Conservation (phyloP, 2,888 invertebrate genomes). For the Chalcis sispes region DNA sequence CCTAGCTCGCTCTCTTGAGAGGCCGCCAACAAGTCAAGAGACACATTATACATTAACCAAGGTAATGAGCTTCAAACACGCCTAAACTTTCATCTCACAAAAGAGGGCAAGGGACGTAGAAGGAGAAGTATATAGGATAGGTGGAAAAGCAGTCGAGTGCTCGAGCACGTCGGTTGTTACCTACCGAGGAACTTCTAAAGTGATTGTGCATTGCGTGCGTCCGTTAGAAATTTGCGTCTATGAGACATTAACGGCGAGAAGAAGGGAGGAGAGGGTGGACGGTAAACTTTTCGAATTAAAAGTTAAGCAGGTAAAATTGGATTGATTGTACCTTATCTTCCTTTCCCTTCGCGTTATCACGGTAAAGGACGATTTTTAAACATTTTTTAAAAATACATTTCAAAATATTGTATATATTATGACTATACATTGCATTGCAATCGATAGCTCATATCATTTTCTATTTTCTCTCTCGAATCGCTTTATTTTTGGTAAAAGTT, state of each 20-base stretch:
- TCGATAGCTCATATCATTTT: neutral
- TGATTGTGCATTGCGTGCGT: constrained; percentile 29
- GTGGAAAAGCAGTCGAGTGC: neutral
- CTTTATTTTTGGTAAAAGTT: too few species aligned
- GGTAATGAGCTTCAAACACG: constrained; percentile 14
- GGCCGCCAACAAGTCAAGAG: neutral
- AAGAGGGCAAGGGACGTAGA: neutral
- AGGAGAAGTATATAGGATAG: neutral
- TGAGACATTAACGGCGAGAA: constrained; percentile 21
- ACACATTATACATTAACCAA: neutral
- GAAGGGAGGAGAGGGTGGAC: too few species aligned
- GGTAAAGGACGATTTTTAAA: too few species aligned
- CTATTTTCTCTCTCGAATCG: neutral
- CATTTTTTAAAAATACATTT: too few species aligned
- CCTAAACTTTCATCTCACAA: neutral
- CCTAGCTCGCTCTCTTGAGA: too few species aligned
- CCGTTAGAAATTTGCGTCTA: constrained; percentile 31
- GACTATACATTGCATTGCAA: too few species aligned
- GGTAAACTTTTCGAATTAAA: constrained; percentile 48
- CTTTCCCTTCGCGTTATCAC: too few species aligned
- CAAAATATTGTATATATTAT: too few species aligned
- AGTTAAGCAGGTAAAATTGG: constrained; percentile 36
- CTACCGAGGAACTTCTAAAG: constrained; percentile 39
- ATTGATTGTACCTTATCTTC: too few species aligned
- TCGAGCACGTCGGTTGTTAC: too few species aligned